Conservation (phyloP, 2,888 invertebrate genomes). For the Idaea straminata region DNA sequence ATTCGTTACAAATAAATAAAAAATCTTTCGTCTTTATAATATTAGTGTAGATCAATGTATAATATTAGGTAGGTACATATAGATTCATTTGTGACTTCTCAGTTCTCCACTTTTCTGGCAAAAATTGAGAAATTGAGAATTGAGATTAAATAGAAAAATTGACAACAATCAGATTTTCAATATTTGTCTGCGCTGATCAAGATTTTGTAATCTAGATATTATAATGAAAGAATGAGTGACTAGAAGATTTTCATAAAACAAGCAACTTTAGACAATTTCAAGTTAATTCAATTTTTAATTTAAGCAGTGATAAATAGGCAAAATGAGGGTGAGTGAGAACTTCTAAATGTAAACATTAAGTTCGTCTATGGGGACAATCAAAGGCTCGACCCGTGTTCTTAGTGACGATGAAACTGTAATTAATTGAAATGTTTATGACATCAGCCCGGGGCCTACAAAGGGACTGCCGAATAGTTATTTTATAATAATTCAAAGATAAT, state of each 20-base stretch:
- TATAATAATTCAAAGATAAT: conserved; percentile 29
- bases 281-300: conserved; percentile 34
- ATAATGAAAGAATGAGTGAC: no score
- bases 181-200: no score
- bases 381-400: conserved; percentile 40
- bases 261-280: conserved; percentile 24
- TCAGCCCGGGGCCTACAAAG: conserved; percentile 31
- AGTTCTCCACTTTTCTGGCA: no score
- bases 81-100: no score
- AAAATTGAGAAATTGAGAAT: no score
- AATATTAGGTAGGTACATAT: no score
- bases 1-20: no score
- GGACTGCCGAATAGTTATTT: conserved; percentile 32
- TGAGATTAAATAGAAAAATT: no score
- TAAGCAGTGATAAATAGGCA: conserved; percentile 36
- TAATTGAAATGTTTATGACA: conserved; percentile 62
- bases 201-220: no score
- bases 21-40: no score
- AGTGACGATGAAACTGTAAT: conserved; percentile 49
- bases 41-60: no score
- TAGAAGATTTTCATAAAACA: background rate
- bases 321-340: conserved; percentile 48
- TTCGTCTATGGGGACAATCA: conserved; percentile 53
- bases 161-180: no score
- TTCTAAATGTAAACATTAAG: conserved; percentile 55